Evolutionary conservation across 2,113 vertebrate species (phyloP).

Genomic region (Ranitomeya imitator): DNA sequence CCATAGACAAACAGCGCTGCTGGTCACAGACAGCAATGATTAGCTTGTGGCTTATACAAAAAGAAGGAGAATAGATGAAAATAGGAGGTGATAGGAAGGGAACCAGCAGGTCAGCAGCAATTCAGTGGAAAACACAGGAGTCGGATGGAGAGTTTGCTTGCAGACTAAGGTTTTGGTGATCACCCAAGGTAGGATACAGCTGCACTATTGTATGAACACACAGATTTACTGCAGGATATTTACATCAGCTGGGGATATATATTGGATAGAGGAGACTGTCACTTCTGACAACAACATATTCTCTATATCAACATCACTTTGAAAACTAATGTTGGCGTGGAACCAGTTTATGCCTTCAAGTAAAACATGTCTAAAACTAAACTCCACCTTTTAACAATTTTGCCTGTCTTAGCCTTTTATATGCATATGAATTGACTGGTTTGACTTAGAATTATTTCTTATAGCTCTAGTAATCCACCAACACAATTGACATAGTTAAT

Average conservation of each 20-base stretch:
- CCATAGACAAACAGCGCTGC: not conserved
- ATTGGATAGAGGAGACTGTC: not conserved
- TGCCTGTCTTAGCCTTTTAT: not conserved
- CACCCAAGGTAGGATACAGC: slow-evolving; percentile 26
- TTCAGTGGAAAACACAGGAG: not conserved
- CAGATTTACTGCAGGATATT: slow-evolving; percentile 2
- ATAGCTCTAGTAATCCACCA: no score
- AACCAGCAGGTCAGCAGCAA: not conserved
- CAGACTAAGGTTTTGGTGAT: slow-evolving; percentile 11
- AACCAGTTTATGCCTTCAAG: not conserved
- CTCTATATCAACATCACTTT: slow-evolving; percentile 8
- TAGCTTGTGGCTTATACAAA: slow-evolving; percentile 6
- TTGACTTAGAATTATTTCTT: not conserved
- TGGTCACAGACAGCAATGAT: slow-evolving; percentile 1
- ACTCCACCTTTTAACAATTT: not conserved
- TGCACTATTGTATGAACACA: not conserved
- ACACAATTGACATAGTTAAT: not conserved
- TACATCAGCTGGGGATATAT: not conserved
- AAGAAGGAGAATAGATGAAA: slow-evolving; percentile 1
- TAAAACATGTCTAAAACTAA: not conserved
- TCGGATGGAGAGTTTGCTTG: not conserved
- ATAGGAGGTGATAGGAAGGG: slow-evolving; percentile 1
- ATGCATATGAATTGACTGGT: not conserved
- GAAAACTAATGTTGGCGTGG: not conserved
- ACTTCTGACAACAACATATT: slow-evolving; percentile 16